Evolutionary conservation across 2,797 vertebrate species (phyloP), one percentile per base, ranked within the genome.

Genomic region (Micropoecilia bifurca): DNA sequence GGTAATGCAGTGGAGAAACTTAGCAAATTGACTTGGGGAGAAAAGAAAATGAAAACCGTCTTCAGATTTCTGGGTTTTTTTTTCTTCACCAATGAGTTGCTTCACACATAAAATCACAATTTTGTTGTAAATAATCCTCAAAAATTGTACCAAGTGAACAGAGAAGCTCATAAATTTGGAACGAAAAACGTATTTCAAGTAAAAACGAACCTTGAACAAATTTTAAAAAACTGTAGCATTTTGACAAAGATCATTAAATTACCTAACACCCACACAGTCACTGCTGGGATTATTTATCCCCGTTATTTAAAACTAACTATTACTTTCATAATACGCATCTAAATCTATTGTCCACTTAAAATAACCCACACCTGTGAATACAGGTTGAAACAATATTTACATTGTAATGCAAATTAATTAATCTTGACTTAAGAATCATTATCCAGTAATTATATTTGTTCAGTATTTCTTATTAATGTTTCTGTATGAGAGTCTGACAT

Each of bases 21-120:
- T 89, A 89, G 91, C 85, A 94, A 92, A 92, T 86, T 73, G 90
- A 93, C 90, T 83, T 90, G 84, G 46, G 83, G 53, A 85, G 92
- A 92, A 91, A 89, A 71, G 33, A 78, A 87, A 85, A 87, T 82
- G 88, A 16, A 57, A 66, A 66, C 36, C 9, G 33, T 43, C 39
- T 25, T 91, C 81, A 83, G 82, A 46, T 71, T 88, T 61, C 28
- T 14, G 4, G 6, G 6, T 41, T 41, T 41, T 7, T 41, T 91
- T 88, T 73, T 87, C 83, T 85, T 81, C 86, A 85, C 90, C 81
- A 82, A 74, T 85, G 87, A 85, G 82, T 82, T 81, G 61, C 77
- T 80, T 55, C 63, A 39, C 43, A 72, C 76, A 72, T 80, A 9
- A 89, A 89, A 81, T 72, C 55, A 84, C 72, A 78, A 87, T 84